phyloP scores from a whole-genome alignment of 1,140 invertebrate genomes.

The Papilio polyxenes region DNA sequence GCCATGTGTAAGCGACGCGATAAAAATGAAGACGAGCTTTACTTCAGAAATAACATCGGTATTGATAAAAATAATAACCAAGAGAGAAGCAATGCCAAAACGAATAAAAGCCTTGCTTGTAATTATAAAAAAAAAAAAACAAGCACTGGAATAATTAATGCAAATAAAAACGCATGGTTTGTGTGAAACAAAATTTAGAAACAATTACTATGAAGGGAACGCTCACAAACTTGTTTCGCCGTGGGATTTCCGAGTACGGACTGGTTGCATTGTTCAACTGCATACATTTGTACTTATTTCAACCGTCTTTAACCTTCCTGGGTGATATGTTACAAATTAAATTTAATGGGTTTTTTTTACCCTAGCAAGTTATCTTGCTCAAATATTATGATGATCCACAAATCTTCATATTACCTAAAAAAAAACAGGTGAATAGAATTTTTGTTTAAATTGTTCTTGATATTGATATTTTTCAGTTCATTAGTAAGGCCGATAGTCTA shows the following conservation, averaged over 20 bases:
- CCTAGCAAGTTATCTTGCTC: no score
- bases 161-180: no score
- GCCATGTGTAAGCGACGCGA: constrained; percentile 26
- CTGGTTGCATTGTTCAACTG: background rate
- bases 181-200: no score
- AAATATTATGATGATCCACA: no score
- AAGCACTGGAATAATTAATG: no score
- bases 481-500: no score
- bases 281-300: background rate
- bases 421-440: no score
- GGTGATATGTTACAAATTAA: no score
- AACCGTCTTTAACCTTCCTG: background rate
- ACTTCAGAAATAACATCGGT: background rate
- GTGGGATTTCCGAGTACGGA: background rate
- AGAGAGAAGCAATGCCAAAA: background rate
- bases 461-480: no score
- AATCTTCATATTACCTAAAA: no score
- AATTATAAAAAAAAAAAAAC: background rate
- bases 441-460: no score
- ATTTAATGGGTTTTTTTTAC: no score
- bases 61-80: background rate
- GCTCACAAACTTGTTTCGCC: background rate
- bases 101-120: background rate
- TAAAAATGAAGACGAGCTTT: constrained; percentile 25
- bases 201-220: background rate